Percentiles rank a stretch among this genome's conserved stretches.
Conservation (phyloP, 1,140 invertebrate genomes). For the Drosophila ananassae region DNA sequence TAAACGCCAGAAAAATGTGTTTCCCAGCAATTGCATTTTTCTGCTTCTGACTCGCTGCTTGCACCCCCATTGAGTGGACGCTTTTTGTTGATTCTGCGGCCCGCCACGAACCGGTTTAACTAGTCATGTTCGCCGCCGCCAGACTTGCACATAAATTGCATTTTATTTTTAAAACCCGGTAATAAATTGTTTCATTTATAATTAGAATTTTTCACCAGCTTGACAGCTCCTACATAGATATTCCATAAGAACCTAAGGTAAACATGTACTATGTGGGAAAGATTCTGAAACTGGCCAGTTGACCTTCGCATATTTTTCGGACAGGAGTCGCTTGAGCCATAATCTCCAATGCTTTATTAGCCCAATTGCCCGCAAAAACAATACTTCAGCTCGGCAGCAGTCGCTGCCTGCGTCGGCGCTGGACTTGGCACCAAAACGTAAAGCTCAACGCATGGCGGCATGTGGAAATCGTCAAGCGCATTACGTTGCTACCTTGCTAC, state of each 20-base stretch:
- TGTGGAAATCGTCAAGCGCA: slow-evolving; percentile 72
- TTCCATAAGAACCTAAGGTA: slow-evolving; percentile 1
- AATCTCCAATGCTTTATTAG: slow-evolving; percentile 61
- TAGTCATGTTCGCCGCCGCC: slow-evolving; percentile 42
- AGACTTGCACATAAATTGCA: slow-evolving; percentile 68
- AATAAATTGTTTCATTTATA: slow-evolving; percentile 79
- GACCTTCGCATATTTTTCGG: slow-evolving; percentile 72
- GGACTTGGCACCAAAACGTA: slow-evolving; percentile 81
- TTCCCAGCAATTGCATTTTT: slow-evolving; percentile 39
- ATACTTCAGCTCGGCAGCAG: slow-evolving; percentile 16
- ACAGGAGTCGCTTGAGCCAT: slow-evolving; percentile 51
- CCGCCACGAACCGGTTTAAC: slow-evolving; percentile 62
- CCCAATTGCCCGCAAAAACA: slow-evolving; percentile 59
- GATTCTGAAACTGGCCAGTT: slow-evolving; percentile 1
- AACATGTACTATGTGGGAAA: no score
- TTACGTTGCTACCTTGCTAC: slow-evolving; percentile 67
- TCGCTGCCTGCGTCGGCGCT: slow-evolving; percentile 40
- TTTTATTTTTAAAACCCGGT: slow-evolving; percentile 79
- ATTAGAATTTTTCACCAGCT: slow-evolving; percentile 69
- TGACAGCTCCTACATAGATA: slow-evolving; percentile 48
- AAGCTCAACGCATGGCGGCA: slow-evolving; percentile 61
- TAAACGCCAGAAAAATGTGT: slow-evolving; percentile 21
- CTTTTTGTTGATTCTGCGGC: slow-evolving; percentile 26
- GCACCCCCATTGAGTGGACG: slow-evolving; percentile 43
- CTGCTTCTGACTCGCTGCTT: slow-evolving; percentile 29